Percentiles rank a stretch among this genome's conserved stretches.
phyloP scores from a whole-genome alignment of 2,113 vertebrate genomes.

The Cavia porcellus region DNA sequence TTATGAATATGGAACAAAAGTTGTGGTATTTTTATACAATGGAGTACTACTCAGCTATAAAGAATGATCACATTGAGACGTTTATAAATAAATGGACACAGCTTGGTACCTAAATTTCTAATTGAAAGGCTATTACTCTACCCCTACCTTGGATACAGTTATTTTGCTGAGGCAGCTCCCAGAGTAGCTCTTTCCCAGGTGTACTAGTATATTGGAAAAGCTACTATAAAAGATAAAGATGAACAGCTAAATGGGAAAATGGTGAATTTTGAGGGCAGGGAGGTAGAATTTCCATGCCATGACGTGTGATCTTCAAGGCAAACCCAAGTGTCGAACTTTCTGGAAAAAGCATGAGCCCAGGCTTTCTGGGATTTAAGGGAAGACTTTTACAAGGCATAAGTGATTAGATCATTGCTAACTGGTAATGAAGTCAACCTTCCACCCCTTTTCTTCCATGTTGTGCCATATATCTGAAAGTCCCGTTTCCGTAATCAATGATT shows the following conservation, averaged over 20 bases:
- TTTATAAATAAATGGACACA: too few relatives aligned
- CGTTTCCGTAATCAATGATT: not conserved
- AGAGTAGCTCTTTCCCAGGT: not conserved
- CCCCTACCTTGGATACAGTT: not conserved
- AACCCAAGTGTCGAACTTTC: too few relatives aligned
- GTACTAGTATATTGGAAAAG: not conserved
- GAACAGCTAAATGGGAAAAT: not conserved
- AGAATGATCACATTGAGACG: too few relatives aligned
- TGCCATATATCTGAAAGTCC: not conserved
- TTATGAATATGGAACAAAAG: too few relatives aligned
- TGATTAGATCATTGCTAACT: not conserved
- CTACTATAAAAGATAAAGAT: not conserved
- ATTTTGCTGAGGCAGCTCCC: not conserved
- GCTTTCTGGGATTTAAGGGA: not conserved
- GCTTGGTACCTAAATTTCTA: not conserved
- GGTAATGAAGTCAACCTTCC: too few relatives aligned
- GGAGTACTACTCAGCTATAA: too few relatives aligned
- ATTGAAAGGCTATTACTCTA: not conserved
- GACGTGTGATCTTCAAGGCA: not conserved
- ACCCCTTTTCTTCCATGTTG: accelerated
- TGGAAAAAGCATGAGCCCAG: not conserved
- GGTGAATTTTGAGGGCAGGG: not conserved
- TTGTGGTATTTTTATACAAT: too few relatives aligned
- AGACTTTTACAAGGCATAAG: not conserved
- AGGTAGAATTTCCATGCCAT: not conserved